A percentile compares a stretch with the other conserved stretches of the same genome.
These are phyloP conservation scores for Coluber constrictor DNA, from an alignment of 2,797 vertebrate species.

Conservation along the genomic window DNA sequence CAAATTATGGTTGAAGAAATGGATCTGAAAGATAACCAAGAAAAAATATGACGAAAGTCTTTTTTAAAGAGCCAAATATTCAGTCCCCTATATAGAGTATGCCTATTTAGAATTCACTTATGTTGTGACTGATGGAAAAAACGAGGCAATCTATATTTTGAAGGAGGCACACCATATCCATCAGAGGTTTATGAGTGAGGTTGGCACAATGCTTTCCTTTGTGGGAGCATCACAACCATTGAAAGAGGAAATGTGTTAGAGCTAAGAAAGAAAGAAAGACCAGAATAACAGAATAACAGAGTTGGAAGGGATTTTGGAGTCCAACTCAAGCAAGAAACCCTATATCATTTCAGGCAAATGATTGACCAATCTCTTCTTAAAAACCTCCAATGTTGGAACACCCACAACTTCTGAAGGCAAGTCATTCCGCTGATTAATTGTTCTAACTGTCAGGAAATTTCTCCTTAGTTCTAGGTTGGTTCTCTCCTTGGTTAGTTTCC, in stretches of 20 bases:
- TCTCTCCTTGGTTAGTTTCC: background rate
- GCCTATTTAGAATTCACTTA: background rate
- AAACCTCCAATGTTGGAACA: background rate
- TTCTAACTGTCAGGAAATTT: background rate
- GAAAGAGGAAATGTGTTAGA: background rate
- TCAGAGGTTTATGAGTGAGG: background rate
- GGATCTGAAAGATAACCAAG: background rate
- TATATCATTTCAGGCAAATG: background rate
- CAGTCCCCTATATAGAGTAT: background rate
- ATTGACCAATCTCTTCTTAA: background rate
- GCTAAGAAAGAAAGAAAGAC: background rate
- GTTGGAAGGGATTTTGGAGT: background rate
- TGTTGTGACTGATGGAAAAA: background rate
- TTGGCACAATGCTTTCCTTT: background rate
- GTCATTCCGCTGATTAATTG: background rate
- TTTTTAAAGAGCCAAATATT: background rate
- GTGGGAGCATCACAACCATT: background rate
- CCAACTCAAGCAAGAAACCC: background rate
- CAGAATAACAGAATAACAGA: background rate
- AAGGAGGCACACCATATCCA: background rate
- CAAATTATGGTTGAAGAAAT: background rate
- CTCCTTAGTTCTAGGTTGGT: background rate
- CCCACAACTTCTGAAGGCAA: background rate
- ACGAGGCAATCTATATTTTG: background rate
- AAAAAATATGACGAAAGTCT: background rate